Evolutionary conservation across 1,140 invertebrate species (phyloP).

Genomic region (Drosophila subpulchrella): DNA sequence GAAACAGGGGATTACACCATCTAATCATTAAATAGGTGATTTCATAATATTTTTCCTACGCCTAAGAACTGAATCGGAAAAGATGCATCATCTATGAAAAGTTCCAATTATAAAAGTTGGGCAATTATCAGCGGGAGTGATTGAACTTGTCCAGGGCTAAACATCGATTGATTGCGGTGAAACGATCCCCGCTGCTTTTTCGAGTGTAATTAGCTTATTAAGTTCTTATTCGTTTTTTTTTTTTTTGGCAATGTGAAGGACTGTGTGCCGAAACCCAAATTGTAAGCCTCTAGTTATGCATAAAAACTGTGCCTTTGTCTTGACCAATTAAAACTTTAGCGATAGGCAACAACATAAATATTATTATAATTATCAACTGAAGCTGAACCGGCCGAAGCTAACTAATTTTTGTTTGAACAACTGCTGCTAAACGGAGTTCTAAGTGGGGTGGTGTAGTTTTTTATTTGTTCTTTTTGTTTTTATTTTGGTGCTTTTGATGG

Average conservation of each 20-base stretch:
- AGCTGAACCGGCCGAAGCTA: conserved; percentile 22
- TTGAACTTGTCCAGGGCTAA: conserved; percentile 15
- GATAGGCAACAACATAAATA: conserved; percentile 10
- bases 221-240: background rate
- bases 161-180: conserved; percentile 1
- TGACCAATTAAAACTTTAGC: conserved; percentile 50
- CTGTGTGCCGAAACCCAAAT: conserved; percentile 34
- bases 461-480: background rate
- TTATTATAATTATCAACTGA: conserved; percentile 37
- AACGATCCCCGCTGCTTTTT: conserved; percentile 12
- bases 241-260: conserved; percentile 56
- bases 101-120: background rate
- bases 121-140: background rate
- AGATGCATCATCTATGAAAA: background rate
- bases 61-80: background rate
- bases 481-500: background rate
- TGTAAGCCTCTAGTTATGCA: conserved; percentile 64
- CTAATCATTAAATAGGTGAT: too few relatives aligned
- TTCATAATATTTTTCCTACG: too few relatives aligned
- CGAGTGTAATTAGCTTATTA: conserved; percentile 5
- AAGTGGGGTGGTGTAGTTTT: conserved; percentile 25
- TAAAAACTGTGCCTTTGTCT: conserved; percentile 64
- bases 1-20: background rate
- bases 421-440: conserved; percentile 60
- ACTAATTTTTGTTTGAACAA: conserved; percentile 38